A percentile compares a stretch with the other conserved stretches of the same genome.
Evolutionary conservation across 2,797 vertebrate genomes (phyloP).

Genomic region (Eupleurogrammus muticus): DNA sequence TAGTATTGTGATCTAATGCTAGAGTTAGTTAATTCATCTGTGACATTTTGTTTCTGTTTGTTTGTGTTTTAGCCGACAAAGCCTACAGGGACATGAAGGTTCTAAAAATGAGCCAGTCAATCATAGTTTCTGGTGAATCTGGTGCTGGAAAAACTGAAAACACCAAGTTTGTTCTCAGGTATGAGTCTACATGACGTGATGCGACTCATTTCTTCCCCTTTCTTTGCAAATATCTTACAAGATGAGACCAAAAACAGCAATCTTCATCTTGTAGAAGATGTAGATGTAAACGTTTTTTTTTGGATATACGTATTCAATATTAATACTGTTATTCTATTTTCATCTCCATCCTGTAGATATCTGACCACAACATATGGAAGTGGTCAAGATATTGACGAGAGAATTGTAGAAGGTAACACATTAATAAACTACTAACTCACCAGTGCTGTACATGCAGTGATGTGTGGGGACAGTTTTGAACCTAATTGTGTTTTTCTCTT

Average conservation of each 20-base stretch:
- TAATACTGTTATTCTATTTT: conserved; percentile 8
- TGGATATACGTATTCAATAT: not conserved
- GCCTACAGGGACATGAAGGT: conserved; percentile 98
- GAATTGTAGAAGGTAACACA: conserved; percentile 95
- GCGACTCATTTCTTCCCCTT: not conserved
- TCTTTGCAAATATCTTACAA: not conserved
- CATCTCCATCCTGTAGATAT: conserved; percentile 85
- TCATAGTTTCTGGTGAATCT: conserved; percentile 98
- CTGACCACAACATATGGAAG: conserved; percentile 97
- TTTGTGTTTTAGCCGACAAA: conserved; percentile 92
- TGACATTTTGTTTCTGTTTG: not conserved
- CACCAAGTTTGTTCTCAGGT: conserved; percentile 99
- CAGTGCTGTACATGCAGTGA: not conserved
- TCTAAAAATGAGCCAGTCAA: conserved; percentile 97
- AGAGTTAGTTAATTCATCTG: too few species aligned
- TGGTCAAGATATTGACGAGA: conserved; percentile 98
- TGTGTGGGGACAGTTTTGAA: not conserved
- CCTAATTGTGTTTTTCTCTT: conserved; percentile 9
- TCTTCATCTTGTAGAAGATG: not conserved
- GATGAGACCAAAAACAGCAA: not conserved
- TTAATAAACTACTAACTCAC: not conserved
- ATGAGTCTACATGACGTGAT: conserved; percentile 12
- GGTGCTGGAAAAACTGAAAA: conserved; percentile 99
- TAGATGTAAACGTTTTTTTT: not conserved
- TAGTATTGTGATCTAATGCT: too few species aligned